These are phyloP conservation scores for Forficula auricularia DNA, from an alignment of 1,140 invertebrate genomes.

Conservation along the genomic window DNA sequence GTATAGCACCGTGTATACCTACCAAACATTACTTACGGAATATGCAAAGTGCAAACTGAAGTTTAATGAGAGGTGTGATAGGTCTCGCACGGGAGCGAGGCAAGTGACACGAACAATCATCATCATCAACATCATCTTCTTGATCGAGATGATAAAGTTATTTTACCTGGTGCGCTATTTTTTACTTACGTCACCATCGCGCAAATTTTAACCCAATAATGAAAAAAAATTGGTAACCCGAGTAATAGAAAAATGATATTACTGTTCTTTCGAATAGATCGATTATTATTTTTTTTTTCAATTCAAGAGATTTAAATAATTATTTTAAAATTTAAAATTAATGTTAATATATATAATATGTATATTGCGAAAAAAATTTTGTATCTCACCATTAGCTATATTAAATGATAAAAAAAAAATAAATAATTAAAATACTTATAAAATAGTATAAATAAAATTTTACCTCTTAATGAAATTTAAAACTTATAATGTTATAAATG, in stretches of 20 bases:
- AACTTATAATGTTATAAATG: too few species aligned
- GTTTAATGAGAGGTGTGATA: not conserved
- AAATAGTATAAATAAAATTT: too few species aligned
- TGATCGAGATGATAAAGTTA: not conserved
- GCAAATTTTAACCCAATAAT: slow-evolving; percentile 21
- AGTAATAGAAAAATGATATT: too few species aligned
- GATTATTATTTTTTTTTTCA: too few species aligned
- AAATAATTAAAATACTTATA: too few species aligned
- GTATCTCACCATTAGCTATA: too few species aligned
- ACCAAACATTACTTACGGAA: slow-evolving; percentile 11
- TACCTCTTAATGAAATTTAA: too few species aligned
- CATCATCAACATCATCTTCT: slow-evolving; percentile 1
- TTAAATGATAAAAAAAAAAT: too few species aligned
- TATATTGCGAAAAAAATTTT: too few species aligned
- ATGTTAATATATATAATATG: too few species aligned
- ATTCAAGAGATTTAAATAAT: slow-evolving; percentile 4
- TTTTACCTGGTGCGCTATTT: slow-evolving; percentile 46
- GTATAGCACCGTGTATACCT: slow-evolving; percentile 12
- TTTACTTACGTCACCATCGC: slow-evolving; percentile 39
- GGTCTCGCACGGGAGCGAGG: not conserved
- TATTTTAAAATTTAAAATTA: not conserved
- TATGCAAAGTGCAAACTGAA: slow-evolving; percentile 6
- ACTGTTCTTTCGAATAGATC: too few species aligned
- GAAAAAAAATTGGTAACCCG: too few species aligned
- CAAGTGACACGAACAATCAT: slow-evolving; percentile 4